Evolutionary conservation across 2,797 vertebrate species (phyloP), one percentile per base, ranked within the genome.

Genomic region (Rhinatrema bivittatum): DNA sequence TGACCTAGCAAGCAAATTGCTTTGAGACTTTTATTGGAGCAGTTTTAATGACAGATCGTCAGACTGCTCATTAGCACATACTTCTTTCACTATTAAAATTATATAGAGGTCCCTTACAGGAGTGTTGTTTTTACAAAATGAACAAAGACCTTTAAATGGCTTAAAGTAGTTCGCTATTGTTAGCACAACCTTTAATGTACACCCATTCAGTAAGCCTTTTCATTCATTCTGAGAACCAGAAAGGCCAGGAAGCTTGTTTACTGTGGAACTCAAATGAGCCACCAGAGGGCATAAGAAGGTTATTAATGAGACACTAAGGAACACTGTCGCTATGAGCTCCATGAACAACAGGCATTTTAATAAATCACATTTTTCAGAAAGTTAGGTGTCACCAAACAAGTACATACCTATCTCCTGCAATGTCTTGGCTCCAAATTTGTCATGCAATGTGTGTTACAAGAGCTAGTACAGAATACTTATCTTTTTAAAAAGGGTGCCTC

Each of bases 231-330:
- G 23, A 26, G 18, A 0, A 1, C 7, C 17, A 29, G 11, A 20
- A 13, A n/a, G n/a, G n/a, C n/a, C 26, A 26, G 25, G 26, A 15
- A 25, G 25, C 25, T n/a, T 15, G 25, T 14, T 25, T 25, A 26
- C 25, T 26, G 26, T 26, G 3, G 10, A 31, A 21, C 35, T 14
- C 3, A 17, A 10, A 21, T 1, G 21, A 16, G 46, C 53, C 39
- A 9, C 37, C 3, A 63, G 65, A 46, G 46, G 64, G 59, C 57
- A 53, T 46, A 50, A 54, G 44, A 11, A 35, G 28, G 33, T 38
- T 10, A 33, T 24, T 20, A 21, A 32, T 6, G 6, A 19, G 7
- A 10, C 2, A 2, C 1, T 3, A 3, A 23, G 2, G 10, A 20
- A 5, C 9, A 18, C 34, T 0, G 0, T 0, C 1, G 3, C 3